These are phyloP conservation scores for Hippocampus guttulatus DNA, from an alignment of 2,113 vertebrate species.

Conservation along the genomic window DNA sequence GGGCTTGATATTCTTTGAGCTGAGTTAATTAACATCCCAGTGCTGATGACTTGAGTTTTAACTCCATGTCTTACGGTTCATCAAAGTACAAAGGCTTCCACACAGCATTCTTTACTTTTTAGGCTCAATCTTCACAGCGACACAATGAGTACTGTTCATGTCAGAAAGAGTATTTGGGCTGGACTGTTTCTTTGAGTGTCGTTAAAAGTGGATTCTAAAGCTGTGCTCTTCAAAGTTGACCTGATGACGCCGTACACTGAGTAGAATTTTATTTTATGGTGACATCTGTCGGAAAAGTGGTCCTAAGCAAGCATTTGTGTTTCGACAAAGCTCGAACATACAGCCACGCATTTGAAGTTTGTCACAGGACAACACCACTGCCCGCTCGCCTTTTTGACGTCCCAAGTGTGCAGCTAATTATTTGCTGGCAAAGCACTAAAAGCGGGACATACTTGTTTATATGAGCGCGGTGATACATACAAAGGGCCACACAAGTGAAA, in stretches of 20 bases:
- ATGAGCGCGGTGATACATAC: slow-evolving; percentile 29
- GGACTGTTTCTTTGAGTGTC: slow-evolving; percentile 11
- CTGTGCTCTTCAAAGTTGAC: slow-evolving; percentile 5
- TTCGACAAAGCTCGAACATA: slow-evolving; percentile 15
- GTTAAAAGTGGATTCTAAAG: not conserved
- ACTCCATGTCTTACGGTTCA: slow-evolving; percentile 22
- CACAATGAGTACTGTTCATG: slow-evolving; percentile 26
- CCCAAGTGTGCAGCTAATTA: slow-evolving; percentile 19
- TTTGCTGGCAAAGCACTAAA: slow-evolving; percentile 22
- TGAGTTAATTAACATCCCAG: slow-evolving; percentile 56
- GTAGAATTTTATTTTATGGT: slow-evolving; percentile 2
- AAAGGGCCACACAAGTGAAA: slow-evolving; percentile 16
- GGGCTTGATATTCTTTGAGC: slow-evolving; percentile 54
- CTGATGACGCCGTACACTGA: not conserved
- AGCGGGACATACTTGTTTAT: slow-evolving; percentile 46
- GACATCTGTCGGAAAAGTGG: slow-evolving; percentile 24
- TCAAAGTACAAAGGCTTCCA: slow-evolving; percentile 14
- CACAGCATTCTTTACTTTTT: slow-evolving; percentile 6
- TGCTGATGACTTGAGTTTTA: slow-evolving; percentile 41
- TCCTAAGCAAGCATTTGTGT: slow-evolving; percentile 11
- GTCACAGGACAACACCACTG: slow-evolving; percentile 11
- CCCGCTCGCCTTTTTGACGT: slow-evolving; percentile 1
- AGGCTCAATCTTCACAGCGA: slow-evolving; percentile 22
- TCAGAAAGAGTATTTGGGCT: slow-evolving; percentile 17
- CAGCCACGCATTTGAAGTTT: slow-evolving; percentile 9